phyloP scores from a whole-genome alignment of 1,140 invertebrate species.

The Trigoniulus corallinus region DNA sequence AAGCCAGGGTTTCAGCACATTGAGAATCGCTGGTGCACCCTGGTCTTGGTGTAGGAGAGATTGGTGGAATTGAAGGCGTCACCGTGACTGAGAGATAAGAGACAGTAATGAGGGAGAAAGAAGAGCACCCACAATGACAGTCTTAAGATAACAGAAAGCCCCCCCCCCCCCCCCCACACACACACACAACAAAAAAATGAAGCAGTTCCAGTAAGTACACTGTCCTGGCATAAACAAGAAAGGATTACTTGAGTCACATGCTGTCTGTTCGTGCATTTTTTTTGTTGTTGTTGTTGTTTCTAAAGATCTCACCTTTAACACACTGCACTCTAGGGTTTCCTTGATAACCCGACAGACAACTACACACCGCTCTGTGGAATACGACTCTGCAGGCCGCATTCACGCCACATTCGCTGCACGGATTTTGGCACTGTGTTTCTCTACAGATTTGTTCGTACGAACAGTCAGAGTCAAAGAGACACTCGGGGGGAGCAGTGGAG shows the following conservation, averaged over 20 bases:
- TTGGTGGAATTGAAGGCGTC: too few species aligned
- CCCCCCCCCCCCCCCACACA: not conserved
- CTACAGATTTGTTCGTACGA: constrained; percentile 76
- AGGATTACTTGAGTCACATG: not conserved
- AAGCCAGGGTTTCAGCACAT: not conserved
- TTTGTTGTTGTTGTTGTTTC: not conserved
- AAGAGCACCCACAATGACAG: too few species aligned
- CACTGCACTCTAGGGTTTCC: constrained; percentile 36
- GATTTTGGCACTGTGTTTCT: constrained; percentile 67
- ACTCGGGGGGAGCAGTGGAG: constrained; percentile 20
- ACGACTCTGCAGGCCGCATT: constrained; percentile 43
- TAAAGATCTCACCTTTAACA: not conserved
- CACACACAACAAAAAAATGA: not conserved
- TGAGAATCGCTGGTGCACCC: not conserved
- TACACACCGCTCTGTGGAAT: constrained; percentile 49
- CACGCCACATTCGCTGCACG: constrained; percentile 70
- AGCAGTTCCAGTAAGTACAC: not conserved
- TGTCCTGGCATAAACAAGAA: not conserved
- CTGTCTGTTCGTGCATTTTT: not conserved
- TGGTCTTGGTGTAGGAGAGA: not conserved
- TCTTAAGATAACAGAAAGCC: too few species aligned
- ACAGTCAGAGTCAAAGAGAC: constrained; percentile 58
- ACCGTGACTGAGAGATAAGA: too few species aligned
- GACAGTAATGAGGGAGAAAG: too few species aligned
- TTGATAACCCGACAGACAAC: constrained; percentile 54